A percentile compares a stretch with the other conserved stretches of the same genome.
These are phyloP conservation scores for Chrysomela aeneicollis DNA, from an alignment of 2,888 invertebrate species.

Conservation along the genomic window DNA sequence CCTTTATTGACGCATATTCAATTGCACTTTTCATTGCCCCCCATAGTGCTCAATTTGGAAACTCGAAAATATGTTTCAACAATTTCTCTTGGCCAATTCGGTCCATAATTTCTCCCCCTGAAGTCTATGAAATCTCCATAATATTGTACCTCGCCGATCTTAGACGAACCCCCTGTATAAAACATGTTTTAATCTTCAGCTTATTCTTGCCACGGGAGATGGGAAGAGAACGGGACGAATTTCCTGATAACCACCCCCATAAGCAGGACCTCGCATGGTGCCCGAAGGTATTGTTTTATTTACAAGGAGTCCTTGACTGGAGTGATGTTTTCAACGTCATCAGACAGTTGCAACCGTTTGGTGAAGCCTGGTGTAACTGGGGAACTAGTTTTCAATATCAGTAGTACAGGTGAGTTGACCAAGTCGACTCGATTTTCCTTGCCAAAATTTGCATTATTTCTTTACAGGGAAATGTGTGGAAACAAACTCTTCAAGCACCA, in stretches of 20 bases:
- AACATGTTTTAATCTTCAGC: slow-evolving; percentile 72
- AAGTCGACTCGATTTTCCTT: neutral
- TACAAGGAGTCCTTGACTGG: slow-evolving; percentile 69
- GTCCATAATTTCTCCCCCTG: no score
- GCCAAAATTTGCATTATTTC: slow-evolving; percentile 8
- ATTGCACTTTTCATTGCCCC: no score
- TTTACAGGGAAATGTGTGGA: slow-evolving; percentile 72
- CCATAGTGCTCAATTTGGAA: no score
- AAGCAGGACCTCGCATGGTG: slow-evolving; percentile 71
- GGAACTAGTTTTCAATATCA: slow-evolving; percentile 74
- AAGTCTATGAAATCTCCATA: no score
- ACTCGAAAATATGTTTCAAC: no score
- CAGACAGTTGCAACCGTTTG: slow-evolving; percentile 70
- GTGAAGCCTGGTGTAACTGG: slow-evolving; percentile 65
- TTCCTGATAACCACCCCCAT: slow-evolving; percentile 84
- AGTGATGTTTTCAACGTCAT: slow-evolving; percentile 69
- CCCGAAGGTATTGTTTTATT: slow-evolving; percentile 79
- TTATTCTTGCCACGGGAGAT: slow-evolving; percentile 89
- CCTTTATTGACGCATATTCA: no score
- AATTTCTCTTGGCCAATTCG: no score
- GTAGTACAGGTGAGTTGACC: slow-evolving; percentile 68
- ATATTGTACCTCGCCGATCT: no score
- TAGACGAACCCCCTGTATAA: no score
- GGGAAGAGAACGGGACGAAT: slow-evolving; percentile 87
- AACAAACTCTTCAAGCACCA: slow-evolving; percentile 55